Base-by-base conservation (phyloP, 2,888 invertebrate species). In the Tholera decimalis region DNA sequence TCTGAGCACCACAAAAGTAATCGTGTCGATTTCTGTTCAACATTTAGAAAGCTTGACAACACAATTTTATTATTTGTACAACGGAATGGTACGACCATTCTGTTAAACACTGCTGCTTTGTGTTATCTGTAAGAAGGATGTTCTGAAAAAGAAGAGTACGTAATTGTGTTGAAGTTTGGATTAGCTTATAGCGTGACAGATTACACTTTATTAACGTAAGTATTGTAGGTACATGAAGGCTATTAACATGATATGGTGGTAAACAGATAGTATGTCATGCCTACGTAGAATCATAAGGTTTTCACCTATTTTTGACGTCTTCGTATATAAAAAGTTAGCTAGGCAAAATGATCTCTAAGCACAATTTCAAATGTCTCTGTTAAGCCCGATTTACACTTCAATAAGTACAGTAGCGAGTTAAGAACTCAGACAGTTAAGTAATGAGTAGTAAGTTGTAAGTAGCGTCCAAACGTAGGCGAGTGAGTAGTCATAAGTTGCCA, bases 201-300 rank as follows among this genome's bases (percentile, higher is more conserved):
- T 46, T 56, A 46, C 22, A 35, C 11, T 46, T 46, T 13, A 39
- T 59, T 18, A 44, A 26, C 39, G 11, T 24, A 18, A 18, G 20
- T 9, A 44, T 43, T 60, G 44, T 51, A 24, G 18, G 15, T 55
- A 11, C 15, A 1, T 53, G 35, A 22, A 53, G 46, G 60, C 18
- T 22, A 71, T 54, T 53, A 68, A 54, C 22, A 51, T 15, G 37
- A 47, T 49, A 53, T 47, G 33, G 37, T 5, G 30, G 57, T 69
- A 65, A 69, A 73, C 56, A 56, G 55, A 51, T 46, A 56, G n/a
- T 56, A 73, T 37, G 55, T 53, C 43, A 73, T 35, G 35, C 28
- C 35, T 47, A 28, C 66, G 50, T 56, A 55, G 63, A 68, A 63
- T 63, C 35, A 55, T 41, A 37, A 46, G 44, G 39, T n/a, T n/a